These are phyloP conservation scores for Xenus cinereus DNA, from an alignment of 2,113 vertebrate species.

Conservation along the genomic window DNA sequence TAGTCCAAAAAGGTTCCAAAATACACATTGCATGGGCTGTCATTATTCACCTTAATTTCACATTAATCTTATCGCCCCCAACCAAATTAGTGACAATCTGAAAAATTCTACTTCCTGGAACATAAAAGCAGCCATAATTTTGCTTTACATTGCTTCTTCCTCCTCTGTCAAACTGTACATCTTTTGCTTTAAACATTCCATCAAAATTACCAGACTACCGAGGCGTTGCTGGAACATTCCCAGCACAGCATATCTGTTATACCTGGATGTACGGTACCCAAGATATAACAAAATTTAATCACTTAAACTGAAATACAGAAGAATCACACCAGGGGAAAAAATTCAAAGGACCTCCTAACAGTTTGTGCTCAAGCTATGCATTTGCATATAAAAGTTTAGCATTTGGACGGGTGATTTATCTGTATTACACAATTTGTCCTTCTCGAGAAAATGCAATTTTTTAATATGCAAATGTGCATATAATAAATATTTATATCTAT, in stretches of 20 bases:
- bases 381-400: not conserved
- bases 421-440: not conserved
- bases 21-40: not conserved
- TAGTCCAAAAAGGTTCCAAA: not conserved
- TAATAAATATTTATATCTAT: not conserved
- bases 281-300: not conserved
- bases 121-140: not conserved
- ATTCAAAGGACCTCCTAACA: not conserved
- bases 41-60: not conserved
- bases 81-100: not conserved
- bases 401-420: not conserved
- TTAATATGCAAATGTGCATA: not conserved
- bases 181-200: not conserved
- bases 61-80: not conserved
- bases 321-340: not conserved
- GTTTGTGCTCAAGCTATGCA: not conserved
- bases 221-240: not conserved
- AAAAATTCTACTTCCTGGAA: not conserved
- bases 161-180: not conserved
- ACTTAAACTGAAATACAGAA: not conserved
- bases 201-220: not conserved
- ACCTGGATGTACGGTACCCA: not conserved
- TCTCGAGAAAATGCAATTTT: not conserved
- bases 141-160: not conserved
- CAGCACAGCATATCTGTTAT: conserved; percentile 9